phyloP scores from a whole-genome alignment of 2,888 invertebrate genomes.

The Calameuta filiformis region DNA sequence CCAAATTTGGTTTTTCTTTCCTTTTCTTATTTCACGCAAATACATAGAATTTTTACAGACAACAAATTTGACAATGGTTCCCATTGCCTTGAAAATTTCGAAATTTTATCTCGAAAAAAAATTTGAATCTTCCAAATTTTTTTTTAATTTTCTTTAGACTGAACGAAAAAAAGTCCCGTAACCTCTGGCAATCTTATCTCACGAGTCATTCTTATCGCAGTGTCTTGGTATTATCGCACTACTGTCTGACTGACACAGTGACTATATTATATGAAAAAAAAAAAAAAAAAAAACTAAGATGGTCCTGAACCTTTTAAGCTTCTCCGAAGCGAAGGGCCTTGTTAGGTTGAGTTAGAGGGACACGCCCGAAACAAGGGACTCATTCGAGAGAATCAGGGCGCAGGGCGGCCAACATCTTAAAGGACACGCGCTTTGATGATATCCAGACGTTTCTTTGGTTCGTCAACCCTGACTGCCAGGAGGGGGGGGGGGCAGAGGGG shows the following conservation, averaged over 20 bases:
- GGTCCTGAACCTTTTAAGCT: neutral
- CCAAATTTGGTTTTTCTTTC: neutral
- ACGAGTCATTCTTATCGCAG: neutral
- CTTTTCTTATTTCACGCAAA: neutral
- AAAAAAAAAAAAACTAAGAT: neutral
- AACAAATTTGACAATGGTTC: neutral
- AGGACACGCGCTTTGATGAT: conserved; percentile 6
- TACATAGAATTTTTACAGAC: neutral
- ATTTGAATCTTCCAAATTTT: neutral
- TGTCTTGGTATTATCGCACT: neutral
- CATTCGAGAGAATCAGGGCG: neutral
- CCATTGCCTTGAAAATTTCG: neutral
- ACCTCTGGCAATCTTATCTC: neutral
- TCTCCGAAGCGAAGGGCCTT: conserved; percentile 23
- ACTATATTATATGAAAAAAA: neutral
- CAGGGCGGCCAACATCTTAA: neutral
- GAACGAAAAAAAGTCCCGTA: neutral
- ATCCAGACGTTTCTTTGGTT: neutral
- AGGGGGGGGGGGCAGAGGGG: rapidly evolving
- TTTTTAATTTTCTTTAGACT: neutral
- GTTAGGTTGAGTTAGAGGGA: conserved; percentile 30
- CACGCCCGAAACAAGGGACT: conserved; percentile 19
- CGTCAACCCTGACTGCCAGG: neutral
- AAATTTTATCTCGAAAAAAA: neutral
- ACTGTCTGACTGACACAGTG: neutral